Evolutionary conservation across 2,113 vertebrate genomes (phyloP), one percentile per base, ranked within the genome.

Genomic region (Oreochromis niloticus): DNA sequence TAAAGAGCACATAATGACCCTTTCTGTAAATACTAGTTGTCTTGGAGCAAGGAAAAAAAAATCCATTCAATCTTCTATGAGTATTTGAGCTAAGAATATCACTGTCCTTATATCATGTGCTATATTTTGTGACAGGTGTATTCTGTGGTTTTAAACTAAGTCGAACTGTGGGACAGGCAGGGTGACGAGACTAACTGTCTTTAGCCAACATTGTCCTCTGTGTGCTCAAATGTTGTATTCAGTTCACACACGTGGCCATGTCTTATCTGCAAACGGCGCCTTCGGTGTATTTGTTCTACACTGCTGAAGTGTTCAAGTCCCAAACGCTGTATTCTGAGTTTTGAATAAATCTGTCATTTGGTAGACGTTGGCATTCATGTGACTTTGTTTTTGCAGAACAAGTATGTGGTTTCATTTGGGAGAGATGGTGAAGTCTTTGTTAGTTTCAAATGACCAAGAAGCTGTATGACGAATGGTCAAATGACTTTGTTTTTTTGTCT

Each of bases 281-380:
- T 90, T 93, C 87, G 78, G 95, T 96, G 96, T 98, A 97, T 97
- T 96, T 97, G 96, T 97, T 97, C 97, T 97, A 96, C 97, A 96
- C 92, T 91, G 92, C 88, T 94, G 87, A 94, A 92, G 89, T 95
- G 95, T 94, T 89, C 80, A 81, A 95, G 96, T 97, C 95, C 96
- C 96, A 95, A 97, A 97, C 96, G 96, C 97, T 99, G 98, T 99
- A 98, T 97, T 97, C 95, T 96, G 95, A 95, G 93, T 98, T 98
- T 98, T 97, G 98, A 99, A 99, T 99, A 99, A 99, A 99, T 98
- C 97, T 97, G 96, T 97, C 87, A 84, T 99, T 99, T 98, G 96
- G 91, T 99, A 99, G 97, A 97, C 94, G 68, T 90, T 89, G 87
- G 83, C 22, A 79, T 94, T 91, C 39, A 90, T 87, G 85, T 91